phyloP scores from a whole-genome alignment of 2,888 invertebrate genomes.

The Teleiodes luculella region DNA sequence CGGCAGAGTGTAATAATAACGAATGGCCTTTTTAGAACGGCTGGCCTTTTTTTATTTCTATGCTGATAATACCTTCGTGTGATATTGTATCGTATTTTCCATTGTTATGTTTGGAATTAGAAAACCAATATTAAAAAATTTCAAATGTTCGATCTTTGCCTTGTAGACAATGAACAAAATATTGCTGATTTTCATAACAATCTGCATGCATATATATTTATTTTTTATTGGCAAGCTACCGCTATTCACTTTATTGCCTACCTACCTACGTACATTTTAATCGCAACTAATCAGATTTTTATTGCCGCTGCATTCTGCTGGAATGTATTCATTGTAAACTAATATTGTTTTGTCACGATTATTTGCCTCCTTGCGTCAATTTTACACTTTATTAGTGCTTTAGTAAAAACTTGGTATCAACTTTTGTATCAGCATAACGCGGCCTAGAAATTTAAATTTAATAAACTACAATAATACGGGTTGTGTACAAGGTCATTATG shows the following conservation, averaged over 20 bases:
- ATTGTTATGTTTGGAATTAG: too few species aligned
- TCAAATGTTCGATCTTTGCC: too few species aligned
- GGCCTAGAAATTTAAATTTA: conserved; percentile 2
- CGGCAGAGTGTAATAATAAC: too few species aligned
- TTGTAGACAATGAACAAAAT: too few species aligned
- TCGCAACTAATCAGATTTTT: conserved; percentile 1
- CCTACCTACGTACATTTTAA: background rate
- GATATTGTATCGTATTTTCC: too few species aligned
- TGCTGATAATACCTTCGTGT: too few species aligned
- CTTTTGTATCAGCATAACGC: background rate
- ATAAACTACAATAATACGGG: background rate
- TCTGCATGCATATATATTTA: too few species aligned
- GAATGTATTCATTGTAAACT: conserved; percentile 23
- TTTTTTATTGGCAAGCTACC: background rate
- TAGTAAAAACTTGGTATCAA: conserved; percentile 3
- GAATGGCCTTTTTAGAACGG: too few species aligned
- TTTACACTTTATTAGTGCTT: conserved; percentile 9
- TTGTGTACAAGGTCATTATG: background rate
- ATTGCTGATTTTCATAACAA: too few species aligned
- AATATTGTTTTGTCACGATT: conserved; percentile 31
- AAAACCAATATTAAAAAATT: too few species aligned
- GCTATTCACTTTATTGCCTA: background rate
- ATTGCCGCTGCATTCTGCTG: conserved; percentile 4
- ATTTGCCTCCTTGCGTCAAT: conserved; percentile 12
- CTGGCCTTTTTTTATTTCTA: too few species aligned